Conservation (phyloP, 2,113 vertebrate genomes). For the Thunnus thynnus region DNA sequence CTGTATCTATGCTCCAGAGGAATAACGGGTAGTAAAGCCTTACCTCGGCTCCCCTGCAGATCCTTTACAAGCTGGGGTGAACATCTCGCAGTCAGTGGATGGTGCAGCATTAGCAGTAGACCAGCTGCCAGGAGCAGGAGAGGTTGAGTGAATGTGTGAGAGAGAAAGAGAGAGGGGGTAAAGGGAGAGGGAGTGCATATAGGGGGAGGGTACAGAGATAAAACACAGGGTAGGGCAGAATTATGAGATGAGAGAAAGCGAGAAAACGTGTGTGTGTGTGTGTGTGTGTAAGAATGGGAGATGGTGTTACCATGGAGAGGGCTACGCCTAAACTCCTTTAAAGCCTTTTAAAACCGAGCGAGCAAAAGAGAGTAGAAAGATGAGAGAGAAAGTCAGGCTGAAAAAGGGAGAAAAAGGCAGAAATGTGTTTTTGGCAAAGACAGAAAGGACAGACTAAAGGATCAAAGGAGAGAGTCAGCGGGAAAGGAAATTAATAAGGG, state of each 20-base stretch:
- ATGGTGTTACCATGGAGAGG: constrained; percentile 80
- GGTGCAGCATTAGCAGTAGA: constrained; percentile 73
- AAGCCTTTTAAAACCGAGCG: constrained; percentile 41
- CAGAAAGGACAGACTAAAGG: not conserved
- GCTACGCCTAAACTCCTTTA: constrained; percentile 65
- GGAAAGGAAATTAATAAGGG: constrained; percentile 17
- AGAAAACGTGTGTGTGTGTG: constrained; percentile 35
- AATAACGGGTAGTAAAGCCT: constrained; percentile 33
- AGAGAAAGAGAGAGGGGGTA: not conserved
- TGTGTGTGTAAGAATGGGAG: constrained; percentile 48
- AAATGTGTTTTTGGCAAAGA: not conserved
- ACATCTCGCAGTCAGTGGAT: constrained; percentile 72
- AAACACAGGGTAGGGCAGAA: constrained; percentile 58
- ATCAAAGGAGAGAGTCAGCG: constrained; percentile 3
- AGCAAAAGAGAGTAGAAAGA: constrained; percentile 20
- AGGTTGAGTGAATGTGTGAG: constrained; percentile 43
- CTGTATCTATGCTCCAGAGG: constrained; percentile 17
- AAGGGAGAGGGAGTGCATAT: constrained; percentile 45
- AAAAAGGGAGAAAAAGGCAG: not conserved
- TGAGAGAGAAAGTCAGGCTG: constrained; percentile 13
- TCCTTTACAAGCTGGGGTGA: constrained; percentile 75
- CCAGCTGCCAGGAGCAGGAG: constrained; percentile 57
- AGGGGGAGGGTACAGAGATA: constrained; percentile 71
- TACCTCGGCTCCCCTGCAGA: constrained; percentile 76
- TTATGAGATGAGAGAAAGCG: constrained; percentile 64